Evolutionary conservation across 2,888 invertebrate genomes (phyloP).

Genomic region (Pristionchus entomophagus): DNA sequence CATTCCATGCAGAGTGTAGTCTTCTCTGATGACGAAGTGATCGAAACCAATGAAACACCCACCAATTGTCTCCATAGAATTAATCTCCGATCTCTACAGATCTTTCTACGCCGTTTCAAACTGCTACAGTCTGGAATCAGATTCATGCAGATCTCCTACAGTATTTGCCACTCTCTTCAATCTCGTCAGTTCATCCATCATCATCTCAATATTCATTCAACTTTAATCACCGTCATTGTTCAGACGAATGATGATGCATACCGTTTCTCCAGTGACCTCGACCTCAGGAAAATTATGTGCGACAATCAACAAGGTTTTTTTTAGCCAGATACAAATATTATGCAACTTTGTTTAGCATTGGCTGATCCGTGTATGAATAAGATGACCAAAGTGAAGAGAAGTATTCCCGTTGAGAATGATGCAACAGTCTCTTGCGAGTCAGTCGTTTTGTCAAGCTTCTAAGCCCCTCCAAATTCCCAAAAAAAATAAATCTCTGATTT

Average conservation of each 20-base stretch:
- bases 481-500: background rate
- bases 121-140: background rate
- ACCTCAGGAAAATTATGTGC: conserved; percentile 15
- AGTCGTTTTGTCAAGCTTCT: background rate
- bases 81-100: too few species aligned
- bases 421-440: background rate
- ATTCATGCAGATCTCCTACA: conserved; percentile 30
- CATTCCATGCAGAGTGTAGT: too few species aligned
- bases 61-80: too few species aligned
- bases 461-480: too few species aligned
- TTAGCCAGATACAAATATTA: too few species aligned
- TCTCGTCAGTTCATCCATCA: background rate
- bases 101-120: background rate
- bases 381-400: background rate
- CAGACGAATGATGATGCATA: background rate
- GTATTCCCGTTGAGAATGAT: background rate
- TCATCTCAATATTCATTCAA: background rate
- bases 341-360: background rate
- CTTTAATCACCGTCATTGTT: background rate
- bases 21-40: too few species aligned
- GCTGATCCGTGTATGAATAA: conserved; percentile 19
- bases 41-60: too few species aligned
- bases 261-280: conserved; percentile 4
- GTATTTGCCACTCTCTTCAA: conserved; percentile 18
- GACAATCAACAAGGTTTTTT: conserved; percentile 9